phyloP scores from a whole-genome alignment of 2,888 invertebrate genomes.

The Drosophila longiperda region DNA sequence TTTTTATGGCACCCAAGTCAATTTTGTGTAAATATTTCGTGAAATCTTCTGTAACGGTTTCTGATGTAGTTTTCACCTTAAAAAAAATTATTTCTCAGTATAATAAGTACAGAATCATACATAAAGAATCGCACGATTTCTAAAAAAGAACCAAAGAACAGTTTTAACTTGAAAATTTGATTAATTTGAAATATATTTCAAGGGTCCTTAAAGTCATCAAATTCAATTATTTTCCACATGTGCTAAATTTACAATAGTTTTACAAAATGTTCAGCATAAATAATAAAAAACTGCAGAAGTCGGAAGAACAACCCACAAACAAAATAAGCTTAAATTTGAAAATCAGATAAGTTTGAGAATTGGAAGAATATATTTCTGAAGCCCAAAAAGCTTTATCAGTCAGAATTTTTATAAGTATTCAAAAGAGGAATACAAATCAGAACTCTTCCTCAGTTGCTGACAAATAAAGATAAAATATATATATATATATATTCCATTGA shows the following conservation, averaged over 20 bases:
- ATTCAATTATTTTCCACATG: too few species aligned
- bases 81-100: not conserved
- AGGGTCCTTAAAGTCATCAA: too few species aligned
- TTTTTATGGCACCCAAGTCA: slow-evolving; percentile 16
- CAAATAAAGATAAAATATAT: not conserved
- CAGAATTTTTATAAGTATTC: not conserved
- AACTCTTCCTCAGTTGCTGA: not conserved
- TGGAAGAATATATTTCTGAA: not conserved
- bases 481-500: not conserved
- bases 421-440: not conserved
- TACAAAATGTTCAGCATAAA: not conserved
- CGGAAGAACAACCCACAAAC: not conserved
- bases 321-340: not conserved
- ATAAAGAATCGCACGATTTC: not conserved
- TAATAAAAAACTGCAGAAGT: not conserved
- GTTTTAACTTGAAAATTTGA: not conserved
- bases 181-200: not conserved
- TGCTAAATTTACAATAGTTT: too few species aligned
- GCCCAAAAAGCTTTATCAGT: not conserved
- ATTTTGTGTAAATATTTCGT: slow-evolving; percentile 38
- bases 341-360: not conserved
- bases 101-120: not conserved
- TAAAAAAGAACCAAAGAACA: not conserved
- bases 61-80: slow-evolving; percentile 13
- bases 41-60: slow-evolving; percentile 32